Percentiles rank a stretch among this genome's conserved stretches.
Evolutionary conservation across 2,888 invertebrate species (phyloP).

Genomic region (Eupithecia inturbata): DNA sequence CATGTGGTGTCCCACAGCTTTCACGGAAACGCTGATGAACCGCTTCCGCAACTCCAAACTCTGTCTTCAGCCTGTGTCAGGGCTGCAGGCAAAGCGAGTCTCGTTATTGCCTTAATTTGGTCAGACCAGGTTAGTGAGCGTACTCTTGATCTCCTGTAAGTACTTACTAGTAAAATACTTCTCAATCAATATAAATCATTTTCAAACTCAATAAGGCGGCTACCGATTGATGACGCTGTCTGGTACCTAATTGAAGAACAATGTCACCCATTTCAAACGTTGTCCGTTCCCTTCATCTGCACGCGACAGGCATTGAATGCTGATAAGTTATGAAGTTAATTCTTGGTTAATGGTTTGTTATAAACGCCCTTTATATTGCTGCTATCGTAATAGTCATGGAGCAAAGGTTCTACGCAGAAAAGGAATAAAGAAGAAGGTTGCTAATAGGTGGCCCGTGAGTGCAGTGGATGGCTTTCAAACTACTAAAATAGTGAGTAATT

Average conservation of each 20-base stretch:
- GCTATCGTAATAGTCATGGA: not conserved
- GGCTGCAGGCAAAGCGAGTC: not conserved
- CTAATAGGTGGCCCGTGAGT: not conserved
- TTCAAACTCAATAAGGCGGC: not conserved
- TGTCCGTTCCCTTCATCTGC: constrained; percentile 37
- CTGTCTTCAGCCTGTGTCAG: not conserved
- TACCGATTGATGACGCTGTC: not conserved
- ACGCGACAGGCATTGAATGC: constrained; percentile 42
- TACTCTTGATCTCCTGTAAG: not conserved
- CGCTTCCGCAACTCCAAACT: no score
- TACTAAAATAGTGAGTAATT: not conserved
- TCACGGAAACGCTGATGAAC: not conserved
- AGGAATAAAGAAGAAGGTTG: not conserved
- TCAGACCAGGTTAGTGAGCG: not conserved
- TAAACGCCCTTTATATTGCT: not conserved
- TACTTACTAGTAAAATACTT: not conserved
- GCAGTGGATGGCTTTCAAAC: not conserved
- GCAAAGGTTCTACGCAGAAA: not conserved
- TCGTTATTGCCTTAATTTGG: not conserved
- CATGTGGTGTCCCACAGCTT: not conserved
- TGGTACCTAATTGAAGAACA: constrained; percentile 21
- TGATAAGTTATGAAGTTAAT: constrained; percentile 34
- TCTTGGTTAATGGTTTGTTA: not conserved
- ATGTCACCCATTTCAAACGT: constrained; percentile 25
- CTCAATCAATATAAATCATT: not conserved